These are phyloP conservation scores for Gadopsis marmoratus DNA, from an alignment of 2,797 vertebrate genomes.

Conservation along the genomic window DNA sequence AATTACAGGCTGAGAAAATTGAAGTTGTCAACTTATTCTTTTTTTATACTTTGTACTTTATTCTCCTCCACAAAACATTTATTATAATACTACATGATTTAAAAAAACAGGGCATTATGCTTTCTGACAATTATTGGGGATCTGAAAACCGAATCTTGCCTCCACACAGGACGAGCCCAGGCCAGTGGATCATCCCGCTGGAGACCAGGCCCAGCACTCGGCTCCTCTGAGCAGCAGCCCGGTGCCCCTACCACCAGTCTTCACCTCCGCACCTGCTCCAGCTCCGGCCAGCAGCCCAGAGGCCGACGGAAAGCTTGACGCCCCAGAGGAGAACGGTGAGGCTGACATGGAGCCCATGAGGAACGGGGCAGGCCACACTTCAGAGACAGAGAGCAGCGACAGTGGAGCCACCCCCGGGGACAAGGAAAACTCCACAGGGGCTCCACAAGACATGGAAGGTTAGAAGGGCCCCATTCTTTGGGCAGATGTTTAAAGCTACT, in stretches of 20 bases:
- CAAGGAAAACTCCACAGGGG: conserved; percentile 84
- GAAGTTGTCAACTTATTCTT: too few relatives aligned
- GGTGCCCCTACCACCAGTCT: conserved; percentile 62
- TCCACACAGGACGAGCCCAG: conserved; percentile 81
- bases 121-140: not conserved
- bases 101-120: not conserved
- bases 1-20: not conserved
- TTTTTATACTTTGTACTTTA: too few relatives aligned
- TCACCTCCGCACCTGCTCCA: conserved; percentile 49
- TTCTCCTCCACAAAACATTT: too few relatives aligned
- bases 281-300: conserved; percentile 65
- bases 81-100: not conserved
- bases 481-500: not conserved
- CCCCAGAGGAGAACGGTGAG: conserved; percentile 92
- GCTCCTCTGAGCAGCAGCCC: conserved; percentile 74
- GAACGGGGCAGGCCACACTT: conserved; percentile 90
- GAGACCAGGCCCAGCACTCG: conserved; percentile 79
- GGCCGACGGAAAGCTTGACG: conserved; percentile 72
- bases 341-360: conserved; percentile 86
- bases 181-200: conserved; percentile 80
- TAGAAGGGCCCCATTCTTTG: conserved; percentile 15
- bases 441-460: conserved; percentile 87
- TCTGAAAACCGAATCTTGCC: not conserved
- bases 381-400: conserved; percentile 89
- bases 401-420: conserved; percentile 81